phyloP scores from a whole-genome alignment of 2,113 vertebrate species.

The Pionites leucogaster region DNA sequence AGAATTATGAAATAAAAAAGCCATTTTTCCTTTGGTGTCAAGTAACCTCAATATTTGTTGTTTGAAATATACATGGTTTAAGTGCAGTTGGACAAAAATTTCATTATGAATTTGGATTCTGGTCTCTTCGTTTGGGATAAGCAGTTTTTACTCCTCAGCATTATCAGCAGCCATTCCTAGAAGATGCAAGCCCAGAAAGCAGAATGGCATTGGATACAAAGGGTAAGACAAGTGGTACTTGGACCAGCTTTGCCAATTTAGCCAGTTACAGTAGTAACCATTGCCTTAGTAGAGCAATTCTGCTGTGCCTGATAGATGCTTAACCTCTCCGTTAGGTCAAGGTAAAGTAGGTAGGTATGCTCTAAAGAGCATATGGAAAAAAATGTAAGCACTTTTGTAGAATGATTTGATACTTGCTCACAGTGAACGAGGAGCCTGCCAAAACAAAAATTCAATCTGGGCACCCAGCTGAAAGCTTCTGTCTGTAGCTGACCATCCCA shows the following conservation, averaged over 20 bases:
- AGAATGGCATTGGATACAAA: not conserved
- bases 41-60: not conserved
- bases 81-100: not conserved
- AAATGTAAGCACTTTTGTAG: not conserved
- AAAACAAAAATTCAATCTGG: not conserved
- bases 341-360: not conserved
- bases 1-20: not conserved
- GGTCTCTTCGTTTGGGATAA: not conserved
- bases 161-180: not conserved
- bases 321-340: not conserved
- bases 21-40: not conserved
- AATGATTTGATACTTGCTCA: not conserved
- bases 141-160: not conserved
- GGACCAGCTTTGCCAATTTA: not conserved
- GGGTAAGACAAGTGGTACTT: not conserved
- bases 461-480: not conserved
- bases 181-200: not conserved
- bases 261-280: not conserved
- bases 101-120: not conserved
- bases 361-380: not conserved
- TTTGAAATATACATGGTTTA: not conserved
- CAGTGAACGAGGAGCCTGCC: not conserved
- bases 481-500: not conserved
- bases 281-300: not conserved
- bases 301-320: not conserved